Evolutionary conservation across 2,888 invertebrate species (phyloP).

Genomic region (Troides helena): DNA sequence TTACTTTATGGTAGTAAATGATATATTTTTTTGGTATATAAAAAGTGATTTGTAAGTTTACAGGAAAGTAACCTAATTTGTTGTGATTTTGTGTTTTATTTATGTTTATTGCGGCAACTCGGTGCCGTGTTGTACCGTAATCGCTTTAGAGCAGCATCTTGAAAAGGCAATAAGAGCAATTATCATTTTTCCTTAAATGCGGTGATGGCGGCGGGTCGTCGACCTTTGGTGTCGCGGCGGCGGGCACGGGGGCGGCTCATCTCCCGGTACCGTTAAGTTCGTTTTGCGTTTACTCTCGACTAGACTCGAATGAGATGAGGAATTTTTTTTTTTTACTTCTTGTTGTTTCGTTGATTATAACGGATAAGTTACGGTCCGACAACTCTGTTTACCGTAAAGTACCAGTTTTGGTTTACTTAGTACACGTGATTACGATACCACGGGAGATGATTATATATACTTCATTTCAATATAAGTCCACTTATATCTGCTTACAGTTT

Average conservation of each 20-base stretch:
- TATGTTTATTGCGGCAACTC: background rate
- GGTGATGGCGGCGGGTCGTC: constrained; percentile 45
- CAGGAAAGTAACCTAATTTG: constrained; percentile 13
- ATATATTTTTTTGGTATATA: background rate
- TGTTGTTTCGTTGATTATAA: constrained; percentile 30
- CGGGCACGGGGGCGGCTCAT: constrained; percentile 23
- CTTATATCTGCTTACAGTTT: too few relatives aligned
- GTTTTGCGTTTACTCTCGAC: constrained; percentile 57
- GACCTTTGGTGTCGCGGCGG: constrained; percentile 47
- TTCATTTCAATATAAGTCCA: background rate
- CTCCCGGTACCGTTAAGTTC: constrained; percentile 47
- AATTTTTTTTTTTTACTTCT: constrained; percentile 32
- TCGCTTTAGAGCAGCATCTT: constrained; percentile 24
- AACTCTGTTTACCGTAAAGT: constrained; percentile 5
- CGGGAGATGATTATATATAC: background rate
- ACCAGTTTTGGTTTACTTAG: background rate
- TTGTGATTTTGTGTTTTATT: background rate
- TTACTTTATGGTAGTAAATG: background rate
- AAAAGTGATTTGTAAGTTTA: background rate
- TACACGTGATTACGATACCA: background rate
- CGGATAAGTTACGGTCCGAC: constrained; percentile 31
- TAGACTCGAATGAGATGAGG: constrained; percentile 40
- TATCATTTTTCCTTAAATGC: constrained; percentile 56
- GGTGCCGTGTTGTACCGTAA: constrained; percentile 23
- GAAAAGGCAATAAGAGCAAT: constrained; percentile 36